Evolutionary conservation across 23 tunicate species (phyloP).

Genomic region (Botrylloides violaceus): DNA sequence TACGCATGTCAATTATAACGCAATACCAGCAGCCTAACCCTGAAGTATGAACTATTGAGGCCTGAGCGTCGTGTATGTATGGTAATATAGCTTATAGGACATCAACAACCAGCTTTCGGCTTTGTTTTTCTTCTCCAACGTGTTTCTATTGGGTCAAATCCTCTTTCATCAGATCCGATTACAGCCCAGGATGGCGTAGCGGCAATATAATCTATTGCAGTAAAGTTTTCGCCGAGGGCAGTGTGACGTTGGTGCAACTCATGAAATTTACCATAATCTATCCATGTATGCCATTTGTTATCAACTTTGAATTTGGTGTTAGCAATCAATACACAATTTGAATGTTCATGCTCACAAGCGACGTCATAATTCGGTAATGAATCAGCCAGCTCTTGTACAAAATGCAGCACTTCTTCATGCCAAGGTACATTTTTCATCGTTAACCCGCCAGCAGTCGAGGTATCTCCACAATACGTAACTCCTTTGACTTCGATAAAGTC

Average conservation of each 20-base stretch:
- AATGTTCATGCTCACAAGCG: constrained; percentile 96
- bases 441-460: constrained; percentile 73
- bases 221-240: constrained; percentile 44
- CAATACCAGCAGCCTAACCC: too few relatives aligned
- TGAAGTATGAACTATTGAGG: too few relatives aligned
- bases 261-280: constrained; percentile 64
- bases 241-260: constrained; percentile 59
- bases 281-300: constrained; percentile 84
- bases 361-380: constrained; percentile 61
- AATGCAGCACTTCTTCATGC: constrained; percentile 92
- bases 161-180: constrained; percentile 64
- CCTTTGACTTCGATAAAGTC: constrained; percentile 97
- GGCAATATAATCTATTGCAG: constrained; percentile 58
- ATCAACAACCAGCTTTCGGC: constrained; percentile 32
- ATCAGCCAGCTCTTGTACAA: constrained; percentile 45
- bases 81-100: too few relatives aligned
- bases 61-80: too few relatives aligned
- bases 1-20: too few relatives aligned
- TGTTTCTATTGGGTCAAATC: constrained; percentile 80
- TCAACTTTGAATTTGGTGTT: constrained; percentile 31
- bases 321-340: constrained; percentile 94
- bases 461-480: constrained; percentile 94
- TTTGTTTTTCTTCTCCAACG: constrained; percentile 69
- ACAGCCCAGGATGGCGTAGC: constrained; percentile 81
- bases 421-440: constrained; percentile 96